These are phyloP conservation scores for Pyxicephalus adspersus DNA, from an alignment of 2,113 vertebrate genomes.

Conservation along the genomic window DNA sequence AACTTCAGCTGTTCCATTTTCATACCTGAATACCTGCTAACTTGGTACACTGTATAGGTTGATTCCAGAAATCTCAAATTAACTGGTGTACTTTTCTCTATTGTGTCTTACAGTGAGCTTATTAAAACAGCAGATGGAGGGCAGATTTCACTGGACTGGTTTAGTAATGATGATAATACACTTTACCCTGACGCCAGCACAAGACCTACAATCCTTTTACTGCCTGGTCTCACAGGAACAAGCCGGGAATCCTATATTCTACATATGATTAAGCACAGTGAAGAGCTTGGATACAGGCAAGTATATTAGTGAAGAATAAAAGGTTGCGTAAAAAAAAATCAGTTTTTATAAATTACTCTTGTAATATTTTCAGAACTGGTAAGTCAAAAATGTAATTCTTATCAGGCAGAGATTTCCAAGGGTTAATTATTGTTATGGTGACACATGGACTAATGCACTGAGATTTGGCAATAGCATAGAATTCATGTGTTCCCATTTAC, in stretches of 20 bases:
- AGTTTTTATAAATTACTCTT: not conserved
- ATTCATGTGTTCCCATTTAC: too few species aligned
- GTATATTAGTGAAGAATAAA: not conserved
- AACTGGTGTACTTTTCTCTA: slow-evolving; percentile 23
- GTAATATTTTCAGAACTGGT: not conserved
- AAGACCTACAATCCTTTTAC: slow-evolving; percentile 88
- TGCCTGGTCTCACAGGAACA: slow-evolving; percentile 95
- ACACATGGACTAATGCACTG: too few species aligned
- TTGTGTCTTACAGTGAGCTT: slow-evolving; percentile 86
- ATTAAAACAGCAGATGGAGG: slow-evolving; percentile 96
- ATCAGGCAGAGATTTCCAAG: too few species aligned
- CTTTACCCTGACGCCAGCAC: slow-evolving; percentile 78
- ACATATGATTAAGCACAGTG: slow-evolving; percentile 95
- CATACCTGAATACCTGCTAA: too few species aligned
- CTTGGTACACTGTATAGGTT: not conserved
- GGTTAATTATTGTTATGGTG: too few species aligned
- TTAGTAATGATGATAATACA: slow-evolving; percentile 86
- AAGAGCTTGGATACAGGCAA: slow-evolving; percentile 93
- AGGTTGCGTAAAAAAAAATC: not conserved
- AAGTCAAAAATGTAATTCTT: not conserved
- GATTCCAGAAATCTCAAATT: slow-evolving; percentile 8
- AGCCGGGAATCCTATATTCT: slow-evolving; percentile 98
- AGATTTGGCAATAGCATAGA: too few species aligned
- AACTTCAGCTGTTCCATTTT: too few species aligned
- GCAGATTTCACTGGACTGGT: slow-evolving; percentile 98